phyloP scores from a whole-genome alignment of 53 echinoderm and acorn worm genomes.

The Actinopyga echinites region DNA sequence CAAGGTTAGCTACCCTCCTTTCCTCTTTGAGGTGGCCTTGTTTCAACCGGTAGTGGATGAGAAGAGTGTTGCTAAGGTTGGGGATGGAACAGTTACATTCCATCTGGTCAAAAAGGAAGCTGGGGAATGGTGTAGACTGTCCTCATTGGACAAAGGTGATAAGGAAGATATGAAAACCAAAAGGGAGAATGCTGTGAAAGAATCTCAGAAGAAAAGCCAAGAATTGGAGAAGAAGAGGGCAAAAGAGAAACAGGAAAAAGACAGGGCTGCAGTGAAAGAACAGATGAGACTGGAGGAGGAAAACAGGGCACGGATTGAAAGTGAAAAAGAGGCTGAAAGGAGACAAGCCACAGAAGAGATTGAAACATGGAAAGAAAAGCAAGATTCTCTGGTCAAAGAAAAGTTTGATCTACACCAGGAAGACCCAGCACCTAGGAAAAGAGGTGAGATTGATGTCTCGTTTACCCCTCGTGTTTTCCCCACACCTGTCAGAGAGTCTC shows the following conservation, averaged over 20 bases:
- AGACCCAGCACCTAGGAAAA: constrained; percentile 67
- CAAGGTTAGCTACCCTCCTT: constrained; percentile 85
- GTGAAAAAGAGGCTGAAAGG: constrained; percentile 78
- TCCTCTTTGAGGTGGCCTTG: constrained; percentile 84
- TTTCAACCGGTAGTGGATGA: constrained; percentile 76
- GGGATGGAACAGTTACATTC: constrained; percentile 82
- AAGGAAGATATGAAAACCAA: constrained; percentile 86
- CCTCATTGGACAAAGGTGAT: constrained; percentile 63
- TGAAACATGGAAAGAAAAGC: constrained; percentile 70
- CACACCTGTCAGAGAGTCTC: constrained; percentile 90
- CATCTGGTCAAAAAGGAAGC: constrained; percentile 76
- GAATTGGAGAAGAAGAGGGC: constrained; percentile 57
- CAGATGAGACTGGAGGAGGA: constrained; percentile 90
- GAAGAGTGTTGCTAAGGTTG: constrained; percentile 81
- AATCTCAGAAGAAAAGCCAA: constrained; percentile 70
- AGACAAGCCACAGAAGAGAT: constrained; percentile 85
- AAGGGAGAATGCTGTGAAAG: constrained; percentile 75
- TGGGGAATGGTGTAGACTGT: constrained; percentile 71
- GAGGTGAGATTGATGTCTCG: constrained; percentile 75
- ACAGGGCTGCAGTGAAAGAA: constrained; percentile 75
- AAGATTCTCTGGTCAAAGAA: background rate
- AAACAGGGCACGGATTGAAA: constrained; percentile 68
- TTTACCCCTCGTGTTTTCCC: constrained; percentile 96
- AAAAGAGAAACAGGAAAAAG: constrained; percentile 82
- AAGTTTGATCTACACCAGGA: constrained; percentile 40